These are phyloP conservation scores for Colius striatus DNA, from an alignment of 2,113 vertebrate genomes.

Conservation along the genomic window DNA sequence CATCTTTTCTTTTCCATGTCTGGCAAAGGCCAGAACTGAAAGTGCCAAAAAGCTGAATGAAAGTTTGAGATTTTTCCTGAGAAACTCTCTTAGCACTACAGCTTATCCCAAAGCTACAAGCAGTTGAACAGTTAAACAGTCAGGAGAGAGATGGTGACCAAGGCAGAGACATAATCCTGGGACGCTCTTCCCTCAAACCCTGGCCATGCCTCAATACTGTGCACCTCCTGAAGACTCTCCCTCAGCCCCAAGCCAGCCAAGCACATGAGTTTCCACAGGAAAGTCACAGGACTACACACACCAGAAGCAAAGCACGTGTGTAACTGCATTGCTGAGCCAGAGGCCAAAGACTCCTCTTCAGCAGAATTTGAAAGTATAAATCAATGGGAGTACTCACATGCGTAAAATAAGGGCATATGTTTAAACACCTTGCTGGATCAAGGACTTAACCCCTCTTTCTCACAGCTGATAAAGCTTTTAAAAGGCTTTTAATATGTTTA, in stretches of 20 bases:
- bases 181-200: not conserved
- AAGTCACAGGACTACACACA: not conserved
- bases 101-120: not conserved
- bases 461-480: not conserved
- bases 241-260: not conserved
- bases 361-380: not conserved
- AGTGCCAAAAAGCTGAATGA: constrained; percentile 22
- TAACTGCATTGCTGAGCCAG: not conserved
- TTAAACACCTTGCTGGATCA: constrained; percentile 22
- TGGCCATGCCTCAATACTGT: accelerated
- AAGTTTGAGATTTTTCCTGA: not conserved
- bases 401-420: not conserved
- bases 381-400: not conserved
- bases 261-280: not conserved
- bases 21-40: not conserved
- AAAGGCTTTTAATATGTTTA: not conserved
- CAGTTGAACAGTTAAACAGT: not conserved
- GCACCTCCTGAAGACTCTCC: not conserved
- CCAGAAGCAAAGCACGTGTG: not conserved
- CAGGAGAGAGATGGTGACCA: not conserved
- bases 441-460: not conserved
- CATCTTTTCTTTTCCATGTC: constrained; percentile 26
- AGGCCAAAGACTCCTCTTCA: not conserved
- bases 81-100: not conserved
- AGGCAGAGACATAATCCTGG: not conserved